Conservation (phyloP, 1,140 invertebrate species). For the Coptotermes formosanus region DNA sequence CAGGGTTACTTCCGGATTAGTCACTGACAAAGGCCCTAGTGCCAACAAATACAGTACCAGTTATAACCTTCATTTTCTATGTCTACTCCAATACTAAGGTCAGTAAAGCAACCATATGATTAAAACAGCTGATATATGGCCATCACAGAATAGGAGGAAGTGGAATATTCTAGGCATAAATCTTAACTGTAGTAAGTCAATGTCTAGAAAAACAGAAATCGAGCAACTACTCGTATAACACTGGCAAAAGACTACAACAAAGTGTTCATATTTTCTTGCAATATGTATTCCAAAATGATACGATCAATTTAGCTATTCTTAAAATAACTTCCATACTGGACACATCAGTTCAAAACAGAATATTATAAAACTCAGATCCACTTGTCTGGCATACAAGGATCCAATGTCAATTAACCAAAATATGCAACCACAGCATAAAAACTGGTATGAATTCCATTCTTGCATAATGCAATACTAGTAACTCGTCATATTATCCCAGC, state of each 20-base stretch:
- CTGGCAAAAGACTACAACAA: background rate
- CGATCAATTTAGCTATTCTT: too few relatives aligned
- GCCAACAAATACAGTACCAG: background rate
- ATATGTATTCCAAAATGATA: too few relatives aligned
- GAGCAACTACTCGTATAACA: background rate
- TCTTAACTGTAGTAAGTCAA: background rate
- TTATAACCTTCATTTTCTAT: background rate
- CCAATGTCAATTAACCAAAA: too few relatives aligned
- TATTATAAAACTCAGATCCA: too few relatives aligned
- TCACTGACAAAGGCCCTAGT: background rate
- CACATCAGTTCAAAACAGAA: too few relatives aligned
- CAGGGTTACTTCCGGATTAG: background rate
- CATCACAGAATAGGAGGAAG: background rate
- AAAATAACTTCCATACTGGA: too few relatives aligned
- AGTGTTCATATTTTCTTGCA: too few relatives aligned
- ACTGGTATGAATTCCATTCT: too few relatives aligned
- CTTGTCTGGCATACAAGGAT: too few relatives aligned
- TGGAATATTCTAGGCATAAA: background rate
- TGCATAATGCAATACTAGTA: too few relatives aligned
- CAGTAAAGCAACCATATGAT: background rate
- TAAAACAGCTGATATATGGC: background rate
- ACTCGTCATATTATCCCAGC: too few relatives aligned
- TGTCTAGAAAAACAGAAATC: background rate
- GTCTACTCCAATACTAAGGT: background rate
- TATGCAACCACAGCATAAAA: too few relatives aligned